Conservation (phyloP, 2,113 vertebrate genomes). For the Mugil cephalus region DNA sequence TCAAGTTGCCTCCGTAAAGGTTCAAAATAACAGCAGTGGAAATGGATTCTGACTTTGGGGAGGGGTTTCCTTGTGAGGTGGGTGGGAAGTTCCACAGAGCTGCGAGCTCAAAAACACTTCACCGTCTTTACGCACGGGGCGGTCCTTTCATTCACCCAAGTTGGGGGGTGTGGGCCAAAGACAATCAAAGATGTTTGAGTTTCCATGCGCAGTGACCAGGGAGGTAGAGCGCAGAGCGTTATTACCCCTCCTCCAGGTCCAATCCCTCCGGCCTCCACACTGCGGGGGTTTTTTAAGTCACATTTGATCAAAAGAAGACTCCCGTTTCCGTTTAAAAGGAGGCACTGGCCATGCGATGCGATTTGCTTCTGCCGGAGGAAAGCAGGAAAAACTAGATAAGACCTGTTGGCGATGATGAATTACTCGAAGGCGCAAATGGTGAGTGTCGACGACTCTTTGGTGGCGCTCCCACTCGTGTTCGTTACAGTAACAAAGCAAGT, state of each 20-base stretch:
- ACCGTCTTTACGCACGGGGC: constrained; percentile 74
- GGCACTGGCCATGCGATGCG: constrained; percentile 66
- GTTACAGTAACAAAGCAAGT: constrained; percentile 77
- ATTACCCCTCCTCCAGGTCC: constrained; percentile 77
- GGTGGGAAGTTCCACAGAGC: constrained; percentile 45
- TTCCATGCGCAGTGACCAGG: constrained; percentile 80
- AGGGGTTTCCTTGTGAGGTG: constrained; percentile 52
- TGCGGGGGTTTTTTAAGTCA: constrained; percentile 43
- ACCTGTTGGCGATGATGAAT: constrained; percentile 83
- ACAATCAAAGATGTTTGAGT: constrained; percentile 84
- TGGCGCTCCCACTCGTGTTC: constrained; percentile 57
- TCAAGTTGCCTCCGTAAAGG: not conserved
- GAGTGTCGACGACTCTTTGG: constrained; percentile 76
- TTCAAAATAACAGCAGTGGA: not conserved
- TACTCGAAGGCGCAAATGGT: constrained; percentile 86
- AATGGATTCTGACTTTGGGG: constrained; percentile 27
- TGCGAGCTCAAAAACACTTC: constrained; percentile 45
- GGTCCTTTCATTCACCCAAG: constrained; percentile 76
- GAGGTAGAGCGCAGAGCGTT: constrained; percentile 71
- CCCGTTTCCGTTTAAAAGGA: not conserved
- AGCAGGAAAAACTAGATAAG: constrained; percentile 53
- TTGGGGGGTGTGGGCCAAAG: constrained; percentile 74
- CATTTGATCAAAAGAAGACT: constrained; percentile 28
- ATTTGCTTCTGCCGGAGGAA: constrained; percentile 53
- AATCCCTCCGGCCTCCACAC: constrained; percentile 47